phyloP scores from a whole-genome alignment of 2,113 vertebrate species.

The Alligator sinensis region DNA sequence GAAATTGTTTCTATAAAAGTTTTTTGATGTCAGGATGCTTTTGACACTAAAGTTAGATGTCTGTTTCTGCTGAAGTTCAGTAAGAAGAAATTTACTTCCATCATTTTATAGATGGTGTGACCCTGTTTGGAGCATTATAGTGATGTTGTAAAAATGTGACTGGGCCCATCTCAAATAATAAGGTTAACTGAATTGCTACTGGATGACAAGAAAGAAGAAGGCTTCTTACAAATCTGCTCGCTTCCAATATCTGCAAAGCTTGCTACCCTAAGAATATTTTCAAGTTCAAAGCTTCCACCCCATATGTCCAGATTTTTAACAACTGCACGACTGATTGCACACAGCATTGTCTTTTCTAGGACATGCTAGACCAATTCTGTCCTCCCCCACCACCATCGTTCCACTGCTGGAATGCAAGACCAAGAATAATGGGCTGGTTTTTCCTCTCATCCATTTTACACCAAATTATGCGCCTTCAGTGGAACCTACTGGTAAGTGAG shows the following conservation, averaged over 20 bases:
- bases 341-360: background rate
- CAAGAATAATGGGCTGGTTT: background rate
- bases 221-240: background rate
- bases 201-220: background rate
- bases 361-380: background rate
- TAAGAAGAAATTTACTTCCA: constrained; percentile 16
- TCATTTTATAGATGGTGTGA: background rate
- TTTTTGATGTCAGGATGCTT: background rate
- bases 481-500: background rate
- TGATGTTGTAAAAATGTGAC: background rate
- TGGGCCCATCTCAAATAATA: background rate
- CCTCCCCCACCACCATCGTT: background rate
- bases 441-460: background rate
- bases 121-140: background rate
- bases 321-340: background rate
- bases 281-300: background rate
- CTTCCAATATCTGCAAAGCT: background rate
- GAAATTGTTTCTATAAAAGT: constrained; percentile 20
- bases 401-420: background rate
- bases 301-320: accelerated
- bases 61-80: constrained; percentile 6
- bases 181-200: constrained; percentile 5
- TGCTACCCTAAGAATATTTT: background rate
- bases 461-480: background rate
- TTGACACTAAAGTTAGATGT: constrained; percentile 5